Base-by-base conservation (phyloP, 1,140 invertebrate species). In the Bombus sibiricus region DNA sequence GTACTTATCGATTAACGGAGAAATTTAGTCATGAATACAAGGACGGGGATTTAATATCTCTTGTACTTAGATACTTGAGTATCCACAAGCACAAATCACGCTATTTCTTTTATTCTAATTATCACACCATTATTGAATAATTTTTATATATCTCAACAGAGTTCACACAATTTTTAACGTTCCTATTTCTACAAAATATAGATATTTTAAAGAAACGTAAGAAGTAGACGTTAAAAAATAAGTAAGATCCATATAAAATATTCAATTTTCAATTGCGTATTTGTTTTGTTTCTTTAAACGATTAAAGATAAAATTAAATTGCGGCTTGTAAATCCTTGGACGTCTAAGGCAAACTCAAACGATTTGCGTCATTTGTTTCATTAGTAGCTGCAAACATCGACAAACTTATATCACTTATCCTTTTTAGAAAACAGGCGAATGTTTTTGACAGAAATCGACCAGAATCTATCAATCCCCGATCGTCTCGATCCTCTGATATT, bases 1-100 rank as follows among this genome's bases (percentile, higher is more conserved):
- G n/a, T 57, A 69, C 47, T 69, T 81, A 85, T 85, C 78, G 83
- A 85, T 85, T 81, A 53, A 66, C 57, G 37, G 37, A 28, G 64
- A 43, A 43, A 59, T 71, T 57, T 53, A 59, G 47, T 37, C 28
- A 37, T 13, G 32, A 71, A 59, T 59, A 43, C 75, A 71, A 78
- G 74, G 82, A 28, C 73, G 18, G 22, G 13, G 10, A 69, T 64
- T 77, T 68, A 77, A 77, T 77, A 68, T 39, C 1, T 75, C 25
- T 32, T 9, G 13, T 10, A 4, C 9, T 47, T 47, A 28, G 28
- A 59, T 13, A 15, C 32, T 68, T 53, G 3, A n/a, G 2, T 34
- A 79, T 37, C 59, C 2, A 34, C 2, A 43, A 18, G 13, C 28
- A 41, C 15, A n/a, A 41, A 32, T 15, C 25, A 22, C 6, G 32